phyloP scores from a whole-genome alignment of 2,113 vertebrate species.

The Miniopterus natalensis region DNA sequence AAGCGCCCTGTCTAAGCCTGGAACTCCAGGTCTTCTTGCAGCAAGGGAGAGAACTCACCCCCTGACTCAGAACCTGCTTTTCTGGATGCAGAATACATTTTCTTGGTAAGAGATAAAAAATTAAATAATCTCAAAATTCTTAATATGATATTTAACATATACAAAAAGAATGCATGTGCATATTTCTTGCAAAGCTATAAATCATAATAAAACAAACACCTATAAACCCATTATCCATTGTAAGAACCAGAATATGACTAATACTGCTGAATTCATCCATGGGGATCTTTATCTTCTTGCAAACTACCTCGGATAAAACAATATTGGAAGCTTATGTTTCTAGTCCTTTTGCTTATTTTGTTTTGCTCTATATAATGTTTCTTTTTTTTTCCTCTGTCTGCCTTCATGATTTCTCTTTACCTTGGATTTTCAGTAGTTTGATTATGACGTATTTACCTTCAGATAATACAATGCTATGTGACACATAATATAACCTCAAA shows the following conservation, averaged over 20 bases:
- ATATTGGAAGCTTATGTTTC: background rate
- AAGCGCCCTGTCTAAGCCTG: fast-evolving
- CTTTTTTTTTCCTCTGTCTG: background rate
- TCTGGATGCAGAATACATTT: background rate
- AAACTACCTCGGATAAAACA: background rate
- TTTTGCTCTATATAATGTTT: background rate
- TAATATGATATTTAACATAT: background rate
- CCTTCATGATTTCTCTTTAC: background rate
- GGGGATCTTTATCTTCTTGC: background rate
- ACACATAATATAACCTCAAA: background rate
- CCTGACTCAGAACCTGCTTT: background rate
- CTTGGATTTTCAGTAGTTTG: background rate
- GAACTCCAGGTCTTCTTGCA: background rate
- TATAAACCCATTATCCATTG: background rate
- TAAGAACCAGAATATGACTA: background rate
- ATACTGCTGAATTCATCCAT: background rate
- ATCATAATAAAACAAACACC: background rate
- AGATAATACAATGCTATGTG: background rate
- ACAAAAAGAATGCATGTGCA: background rate
- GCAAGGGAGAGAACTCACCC: fast-evolving
- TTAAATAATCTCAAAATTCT: background rate
- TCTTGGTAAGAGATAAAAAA: background rate
- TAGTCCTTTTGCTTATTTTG: slow-evolving; percentile 17
- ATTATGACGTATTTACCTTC: background rate
- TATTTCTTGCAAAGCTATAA: background rate